phyloP scores from a whole-genome alignment of 2,888 invertebrate species.

The Heterodera filipjevi region DNA sequence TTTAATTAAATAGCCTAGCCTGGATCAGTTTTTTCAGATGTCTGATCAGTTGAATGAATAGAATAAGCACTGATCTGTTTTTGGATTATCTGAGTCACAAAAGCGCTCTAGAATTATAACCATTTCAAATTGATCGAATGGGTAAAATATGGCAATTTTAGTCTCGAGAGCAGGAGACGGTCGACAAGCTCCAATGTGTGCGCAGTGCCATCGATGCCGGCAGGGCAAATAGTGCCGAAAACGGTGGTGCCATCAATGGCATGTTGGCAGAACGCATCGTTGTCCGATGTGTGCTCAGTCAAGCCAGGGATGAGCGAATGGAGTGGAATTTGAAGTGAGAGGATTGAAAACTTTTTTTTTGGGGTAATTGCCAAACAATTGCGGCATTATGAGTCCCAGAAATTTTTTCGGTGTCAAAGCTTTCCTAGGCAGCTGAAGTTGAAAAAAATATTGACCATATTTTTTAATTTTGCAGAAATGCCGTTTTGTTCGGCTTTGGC shows the following conservation, averaged over 20 bases:
- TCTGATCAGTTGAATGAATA: too few relatives aligned
- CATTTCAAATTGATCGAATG: background rate
- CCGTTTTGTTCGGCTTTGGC: slow-evolving; percentile 60
- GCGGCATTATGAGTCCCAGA: background rate
- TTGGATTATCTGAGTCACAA: too few relatives aligned
- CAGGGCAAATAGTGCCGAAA: background rate
- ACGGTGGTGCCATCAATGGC: background rate
- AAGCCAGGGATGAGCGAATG: slow-evolving; percentile 46
- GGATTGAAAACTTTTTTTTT: background rate
- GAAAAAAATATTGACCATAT: background rate
- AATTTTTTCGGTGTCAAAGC: too few relatives aligned
- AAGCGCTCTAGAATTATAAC: background rate
- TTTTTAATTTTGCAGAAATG: slow-evolving; percentile 40
- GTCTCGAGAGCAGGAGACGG: background rate
- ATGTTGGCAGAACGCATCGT: slow-evolving; percentile 20
- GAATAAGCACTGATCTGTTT: too few relatives aligned
- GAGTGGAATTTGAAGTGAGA: slow-evolving; percentile 57
- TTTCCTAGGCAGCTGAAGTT: too few relatives aligned
- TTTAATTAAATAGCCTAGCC: too few relatives aligned
- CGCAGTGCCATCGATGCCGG: background rate
- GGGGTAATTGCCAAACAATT: background rate
- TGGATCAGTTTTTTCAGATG: too few relatives aligned
- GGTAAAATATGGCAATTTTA: background rate
- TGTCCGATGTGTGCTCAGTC: slow-evolving; percentile 33
- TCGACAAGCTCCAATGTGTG: slow-evolving; percentile 5